Evolutionary conservation across 2,113 vertebrate genomes (phyloP), one percentile per base, ranked within the genome.

Genomic region (Carlito syrichta): DNA sequence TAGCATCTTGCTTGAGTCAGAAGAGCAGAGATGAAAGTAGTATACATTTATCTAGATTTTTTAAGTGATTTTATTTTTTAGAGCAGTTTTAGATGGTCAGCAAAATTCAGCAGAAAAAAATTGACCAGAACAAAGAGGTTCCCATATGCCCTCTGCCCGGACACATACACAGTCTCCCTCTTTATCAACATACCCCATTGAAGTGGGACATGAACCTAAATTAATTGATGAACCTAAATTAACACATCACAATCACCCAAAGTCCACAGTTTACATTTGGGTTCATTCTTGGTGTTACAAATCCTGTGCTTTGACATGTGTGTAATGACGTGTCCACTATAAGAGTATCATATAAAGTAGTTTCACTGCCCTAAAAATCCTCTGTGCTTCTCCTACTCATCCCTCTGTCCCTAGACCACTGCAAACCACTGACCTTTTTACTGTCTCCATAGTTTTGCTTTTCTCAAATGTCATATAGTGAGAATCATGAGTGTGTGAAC

Each of bases 21-120:
- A 3, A 5, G 10, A 63, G 23, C 9, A 20, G 56, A 58, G 74
- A 8, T 0, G 12, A 35, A 79, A 58, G 22, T 2, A 20, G 12
- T 11, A 38, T 54, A 23, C 3, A 11, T 35, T 86, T 84, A 66
- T 30, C 35, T 17, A 52, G 43, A 35, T 50, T 48, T 76, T 78
- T 35, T 23, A 60, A 66, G 5, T 66, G n/a, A 50, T 35, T 60
- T 45, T 45, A 63, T 40, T 52, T 89, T 74, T 68, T 54, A 73
- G 40, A 66, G 8, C 27, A 88, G 23, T 25, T 90, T 76, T 83
- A 32, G 48, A 58, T 77, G 63, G 22, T 48, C 17, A 76, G 56
- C 30, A 83, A 88, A 89, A 54, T 83, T 45, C 50, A 66, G 73
- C 58, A 94, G 30, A 25, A 82, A 82, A n/a, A n/a, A n/a, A n/a